Evolutionary conservation across 2,888 invertebrate species (phyloP).

Genomic region (Rhorus exstirpatorius): DNA sequence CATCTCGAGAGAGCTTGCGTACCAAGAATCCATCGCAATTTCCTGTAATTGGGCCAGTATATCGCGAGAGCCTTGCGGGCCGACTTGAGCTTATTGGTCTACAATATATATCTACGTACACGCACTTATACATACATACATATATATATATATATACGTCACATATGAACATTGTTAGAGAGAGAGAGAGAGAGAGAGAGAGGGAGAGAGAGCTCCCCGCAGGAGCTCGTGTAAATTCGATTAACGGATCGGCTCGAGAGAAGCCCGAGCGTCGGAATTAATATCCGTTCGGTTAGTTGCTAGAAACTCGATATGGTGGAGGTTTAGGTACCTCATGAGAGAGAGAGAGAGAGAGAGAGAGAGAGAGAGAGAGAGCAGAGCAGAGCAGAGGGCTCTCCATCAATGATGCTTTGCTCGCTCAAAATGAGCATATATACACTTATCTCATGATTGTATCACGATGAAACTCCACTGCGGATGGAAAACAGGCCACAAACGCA

Average conservation of each 20-base stretch:
- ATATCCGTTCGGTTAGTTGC: conserved; percentile 82
- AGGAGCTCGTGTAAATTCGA: conserved; percentile 77
- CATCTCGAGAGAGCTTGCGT: conserved; percentile 47
- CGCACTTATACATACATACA: too few relatives aligned
- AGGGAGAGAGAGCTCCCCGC: conserved; percentile 9
- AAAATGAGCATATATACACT: conserved; percentile 50
- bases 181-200: conserved; percentile 28
- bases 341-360: conserved; percentile 9
- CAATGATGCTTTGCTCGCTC: conserved; percentile 38
- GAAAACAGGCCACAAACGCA: conserved; percentile 45
- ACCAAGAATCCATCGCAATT: conserved; percentile 68
- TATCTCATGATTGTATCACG: conserved; percentile 64
- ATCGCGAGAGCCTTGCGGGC: conserved; percentile 41
- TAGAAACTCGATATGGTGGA: conserved; percentile 77
- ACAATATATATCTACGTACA: too few relatives aligned
- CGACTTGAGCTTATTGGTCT: not conserved
- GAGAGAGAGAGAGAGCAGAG: not conserved
- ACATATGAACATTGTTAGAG: conserved; percentile 1
- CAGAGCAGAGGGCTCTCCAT: conserved; percentile 6
- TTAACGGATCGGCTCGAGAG: conserved; percentile 80
- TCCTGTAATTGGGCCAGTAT: conserved; percentile 65
- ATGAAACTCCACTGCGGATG: conserved; percentile 34
- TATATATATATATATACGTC: conserved; percentile 28
- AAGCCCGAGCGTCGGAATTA: conserved; percentile 78
- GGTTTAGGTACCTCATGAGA: conserved; percentile 59